Evolutionary conservation across 2,888 invertebrate species (phyloP).

Genomic region (Isotomurus palustris): DNA sequence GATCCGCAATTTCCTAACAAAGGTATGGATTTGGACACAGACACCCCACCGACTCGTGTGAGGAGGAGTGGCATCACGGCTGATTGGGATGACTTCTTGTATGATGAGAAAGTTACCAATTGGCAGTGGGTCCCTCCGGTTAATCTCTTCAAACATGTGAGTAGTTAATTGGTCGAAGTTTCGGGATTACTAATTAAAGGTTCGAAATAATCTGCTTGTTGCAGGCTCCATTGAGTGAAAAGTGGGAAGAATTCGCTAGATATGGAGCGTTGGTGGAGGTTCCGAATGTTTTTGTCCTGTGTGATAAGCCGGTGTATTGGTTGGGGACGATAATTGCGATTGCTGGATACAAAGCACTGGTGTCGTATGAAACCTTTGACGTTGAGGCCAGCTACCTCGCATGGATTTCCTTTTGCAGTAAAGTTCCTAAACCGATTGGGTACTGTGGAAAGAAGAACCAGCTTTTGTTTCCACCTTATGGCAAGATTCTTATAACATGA

Average conservation of each 20-base stretch:
- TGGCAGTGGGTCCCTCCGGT: constrained; percentile 28
- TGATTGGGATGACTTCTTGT: constrained; percentile 37
- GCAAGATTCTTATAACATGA: not conserved
- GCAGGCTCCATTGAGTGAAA: constrained; percentile 28
- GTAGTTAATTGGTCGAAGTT: not conserved
- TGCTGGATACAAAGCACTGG: constrained; percentile 38
- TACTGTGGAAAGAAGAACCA: constrained; percentile 15
- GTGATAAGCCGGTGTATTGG: constrained; percentile 21
- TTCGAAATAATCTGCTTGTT: not conserved
- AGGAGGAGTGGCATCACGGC: constrained; percentile 19
- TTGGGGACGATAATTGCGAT: constrained; percentile 30
- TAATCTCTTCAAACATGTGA: constrained; percentile 27
- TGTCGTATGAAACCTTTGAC: constrained; percentile 27
- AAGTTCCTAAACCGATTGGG: constrained; percentile 31
- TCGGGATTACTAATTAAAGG: not conserved
- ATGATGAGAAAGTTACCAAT: constrained; percentile 1
- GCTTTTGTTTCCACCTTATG: constrained; percentile 9
- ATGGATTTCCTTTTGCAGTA: constrained; percentile 36
- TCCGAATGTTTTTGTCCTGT: constrained; percentile 21
- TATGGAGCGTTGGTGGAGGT: constrained; percentile 25
- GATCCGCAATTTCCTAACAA: not conserved
- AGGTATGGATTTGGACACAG: not conserved
- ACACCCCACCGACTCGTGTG: constrained; percentile 15
- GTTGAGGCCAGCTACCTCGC: not conserved
- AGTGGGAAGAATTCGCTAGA: constrained; percentile 25